Evolutionary conservation across 2,888 invertebrate genomes (phyloP).

Genomic region (Argynnis bischoffii): DNA sequence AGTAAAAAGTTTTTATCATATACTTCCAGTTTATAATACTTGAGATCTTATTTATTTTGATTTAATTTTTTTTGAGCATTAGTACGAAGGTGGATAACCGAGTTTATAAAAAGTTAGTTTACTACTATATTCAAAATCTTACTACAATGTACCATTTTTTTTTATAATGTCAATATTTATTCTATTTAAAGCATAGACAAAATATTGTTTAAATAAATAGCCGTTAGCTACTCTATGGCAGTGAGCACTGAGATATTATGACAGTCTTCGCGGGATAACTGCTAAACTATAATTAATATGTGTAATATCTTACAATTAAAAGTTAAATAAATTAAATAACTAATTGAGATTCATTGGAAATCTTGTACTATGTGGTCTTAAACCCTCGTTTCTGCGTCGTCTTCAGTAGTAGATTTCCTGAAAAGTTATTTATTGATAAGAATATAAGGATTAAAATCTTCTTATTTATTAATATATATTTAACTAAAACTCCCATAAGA

Average conservation of each 20-base stretch:
- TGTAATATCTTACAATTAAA: constrained; percentile 46
- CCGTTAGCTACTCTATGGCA: constrained; percentile 70
- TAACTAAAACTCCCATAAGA: too few species aligned
- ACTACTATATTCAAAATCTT: constrained; percentile 18
- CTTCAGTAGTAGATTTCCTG: constrained; percentile 83
- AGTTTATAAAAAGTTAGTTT: constrained; percentile 17
- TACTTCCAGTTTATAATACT: not conserved
- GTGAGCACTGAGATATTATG: constrained; percentile 66
- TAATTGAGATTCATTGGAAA: constrained; percentile 81
- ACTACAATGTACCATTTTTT: constrained; percentile 23
- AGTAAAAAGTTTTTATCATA: not conserved
- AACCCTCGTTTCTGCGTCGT: constrained; percentile 79
- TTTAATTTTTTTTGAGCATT: constrained; percentile 22
- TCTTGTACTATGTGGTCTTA: constrained; percentile 70
- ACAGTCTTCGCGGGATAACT: constrained; percentile 69
- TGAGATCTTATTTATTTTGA: constrained; percentile 28
- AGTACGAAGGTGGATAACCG: constrained; percentile 24
- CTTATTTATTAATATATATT: too few species aligned
- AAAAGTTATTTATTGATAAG: constrained; percentile 35
- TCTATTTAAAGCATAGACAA: constrained; percentile 62
- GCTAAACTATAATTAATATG: constrained; percentile 29
- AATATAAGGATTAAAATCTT: too few species aligned
- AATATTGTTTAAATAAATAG: constrained; percentile 51
- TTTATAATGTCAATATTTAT: constrained; percentile 34
- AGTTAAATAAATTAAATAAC: constrained; percentile 59